Percentiles rank a stretch among this genome's conserved stretches.
These are phyloP conservation scores for Azorinus chamasolen DNA, from an alignment of 2,888 invertebrate species.

Conservation along the genomic window DNA sequence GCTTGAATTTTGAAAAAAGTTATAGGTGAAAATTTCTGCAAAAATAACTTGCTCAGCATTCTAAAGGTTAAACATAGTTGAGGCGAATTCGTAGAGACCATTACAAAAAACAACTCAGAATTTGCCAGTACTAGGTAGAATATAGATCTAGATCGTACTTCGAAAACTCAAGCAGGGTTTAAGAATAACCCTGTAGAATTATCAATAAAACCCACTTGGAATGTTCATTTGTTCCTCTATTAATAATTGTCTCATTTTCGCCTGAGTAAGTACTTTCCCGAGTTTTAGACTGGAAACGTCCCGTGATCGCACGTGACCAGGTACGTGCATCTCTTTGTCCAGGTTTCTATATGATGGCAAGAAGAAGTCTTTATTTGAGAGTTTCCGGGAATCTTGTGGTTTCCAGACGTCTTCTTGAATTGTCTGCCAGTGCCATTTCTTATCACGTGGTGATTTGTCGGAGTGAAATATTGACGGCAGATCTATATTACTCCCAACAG, in stretches of 20 bases:
- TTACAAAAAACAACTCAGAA: no score
- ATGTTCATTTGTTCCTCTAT: conserved; percentile 16
- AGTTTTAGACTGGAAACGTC: conserved; percentile 11
- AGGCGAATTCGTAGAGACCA: no score
- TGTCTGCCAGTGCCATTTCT: conserved; percentile 10
- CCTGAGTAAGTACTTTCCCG: conserved; percentile 26
- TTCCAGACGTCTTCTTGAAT: conserved; percentile 28
- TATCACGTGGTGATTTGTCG: background rate
- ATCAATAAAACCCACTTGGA: conserved; percentile 21
- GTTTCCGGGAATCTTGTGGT: conserved; percentile 20
- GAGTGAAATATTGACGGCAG: conserved; percentile 15
- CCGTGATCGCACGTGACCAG: conserved; percentile 21
- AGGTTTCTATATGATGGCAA: conserved; percentile 1
- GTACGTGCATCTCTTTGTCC: conserved; percentile 21
- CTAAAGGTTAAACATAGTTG: no score
- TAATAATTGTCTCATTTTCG: conserved; percentile 18
- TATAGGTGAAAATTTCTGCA: no score
- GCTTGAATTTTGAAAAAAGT: no score
- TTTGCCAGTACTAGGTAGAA: no score
- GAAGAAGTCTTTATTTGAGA: no score
- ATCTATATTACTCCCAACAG: conserved; percentile 10
- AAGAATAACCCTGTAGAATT: no score
- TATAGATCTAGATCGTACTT: no score
- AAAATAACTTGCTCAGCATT: no score
- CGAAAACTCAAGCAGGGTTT: no score